Percentiles rank a stretch among this genome's conserved stretches.
Conservation (phyloP, 2,888 invertebrate genomes). For the Molanna angustata region DNA sequence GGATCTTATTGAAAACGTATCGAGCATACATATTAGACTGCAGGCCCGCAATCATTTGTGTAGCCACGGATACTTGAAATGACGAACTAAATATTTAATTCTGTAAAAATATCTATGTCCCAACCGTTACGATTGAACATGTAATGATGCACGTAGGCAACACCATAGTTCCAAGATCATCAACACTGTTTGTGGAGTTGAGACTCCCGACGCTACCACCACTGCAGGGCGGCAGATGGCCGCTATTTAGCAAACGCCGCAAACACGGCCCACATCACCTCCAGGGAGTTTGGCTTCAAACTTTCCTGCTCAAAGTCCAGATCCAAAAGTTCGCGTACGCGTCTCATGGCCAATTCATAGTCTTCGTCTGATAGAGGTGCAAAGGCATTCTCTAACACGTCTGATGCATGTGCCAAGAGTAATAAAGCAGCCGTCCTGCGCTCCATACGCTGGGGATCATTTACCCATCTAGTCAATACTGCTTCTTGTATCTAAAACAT, state of each 20-base stretch:
- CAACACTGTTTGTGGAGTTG: slow-evolving; percentile 3
- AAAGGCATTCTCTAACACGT: slow-evolving; percentile 99
- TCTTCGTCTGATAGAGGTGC: slow-evolving; percentile 96
- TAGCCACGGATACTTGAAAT: too few species aligned
- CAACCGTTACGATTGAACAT: slow-evolving; percentile 7
- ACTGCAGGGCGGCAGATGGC: slow-evolving; percentile 34
- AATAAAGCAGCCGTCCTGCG: slow-evolving; percentile 90
- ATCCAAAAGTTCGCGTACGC: slow-evolving; percentile 93
- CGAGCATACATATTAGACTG: too few species aligned
- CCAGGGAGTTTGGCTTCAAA: slow-evolving; percentile 85
- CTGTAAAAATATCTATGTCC: slow-evolving; percentile 2
- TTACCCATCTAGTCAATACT: slow-evolving; percentile 93
- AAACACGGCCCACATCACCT: slow-evolving; percentile 98
- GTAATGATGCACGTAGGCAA: slow-evolving; percentile 12
- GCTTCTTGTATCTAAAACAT: slow-evolving; percentile 93
- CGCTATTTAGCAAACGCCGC: slow-evolving; percentile 96
- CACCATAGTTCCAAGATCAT: slow-evolving; percentile 11
- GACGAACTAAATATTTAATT: too few species aligned
- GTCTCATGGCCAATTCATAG: slow-evolving; percentile 96
- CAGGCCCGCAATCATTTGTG: too few species aligned
- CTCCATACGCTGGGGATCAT: slow-evolving; percentile 97
- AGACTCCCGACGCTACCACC: slow-evolving; percentile 25
- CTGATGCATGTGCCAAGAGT: slow-evolving; percentile 95
- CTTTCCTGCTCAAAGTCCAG: slow-evolving; percentile 96
- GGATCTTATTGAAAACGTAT: too few species aligned